Percentiles rank a stretch among this genome's conserved stretches.
phyloP scores from a whole-genome alignment of 2,888 invertebrate genomes.

The Cryptocephalus primarius region DNA sequence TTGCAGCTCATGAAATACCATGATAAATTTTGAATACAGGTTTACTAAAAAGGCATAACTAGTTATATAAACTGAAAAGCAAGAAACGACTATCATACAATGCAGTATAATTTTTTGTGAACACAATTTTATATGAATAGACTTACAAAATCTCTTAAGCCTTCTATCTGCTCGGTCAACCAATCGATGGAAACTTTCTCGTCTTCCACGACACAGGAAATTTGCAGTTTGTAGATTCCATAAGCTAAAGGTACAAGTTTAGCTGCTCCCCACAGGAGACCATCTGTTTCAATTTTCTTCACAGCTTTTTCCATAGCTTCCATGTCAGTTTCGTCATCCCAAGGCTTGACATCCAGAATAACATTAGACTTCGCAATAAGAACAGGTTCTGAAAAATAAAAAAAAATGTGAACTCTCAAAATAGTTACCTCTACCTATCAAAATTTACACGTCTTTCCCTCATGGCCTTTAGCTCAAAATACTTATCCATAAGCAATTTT shows the following conservation, averaged over 20 bases:
- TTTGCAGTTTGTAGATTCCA: constrained; percentile 86
- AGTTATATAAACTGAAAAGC: too few relatives aligned
- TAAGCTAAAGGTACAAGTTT: constrained; percentile 86
- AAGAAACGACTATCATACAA: too few relatives aligned
- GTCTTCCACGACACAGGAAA: constrained; percentile 88
- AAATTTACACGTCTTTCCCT: too few relatives aligned
- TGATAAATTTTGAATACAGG: too few relatives aligned
- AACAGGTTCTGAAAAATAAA: constrained; percentile 53
- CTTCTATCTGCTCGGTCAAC: constrained; percentile 78
- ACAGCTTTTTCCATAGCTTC: constrained; percentile 70
- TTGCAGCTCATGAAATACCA: too few relatives aligned
- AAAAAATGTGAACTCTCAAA: not conserved
- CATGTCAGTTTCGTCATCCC: constrained; percentile 92
- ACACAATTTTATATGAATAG: too few relatives aligned
- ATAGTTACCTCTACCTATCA: not conserved
- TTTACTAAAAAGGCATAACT: too few relatives aligned
- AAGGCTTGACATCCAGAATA: constrained; percentile 87
- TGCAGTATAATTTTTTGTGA: too few relatives aligned
- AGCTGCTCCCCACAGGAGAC: constrained; percentile 88
- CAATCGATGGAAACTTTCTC: constrained; percentile 88
- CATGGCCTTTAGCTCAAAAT: too few relatives aligned
- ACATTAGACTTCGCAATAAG: constrained; percentile 92
- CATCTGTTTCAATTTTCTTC: constrained; percentile 67
- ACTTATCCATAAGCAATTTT: too few relatives aligned
- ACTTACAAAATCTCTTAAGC: constrained; percentile 68